Base-by-base conservation (phyloP, 2,113 vertebrate species). In the Dipodomys stephensi region DNA sequence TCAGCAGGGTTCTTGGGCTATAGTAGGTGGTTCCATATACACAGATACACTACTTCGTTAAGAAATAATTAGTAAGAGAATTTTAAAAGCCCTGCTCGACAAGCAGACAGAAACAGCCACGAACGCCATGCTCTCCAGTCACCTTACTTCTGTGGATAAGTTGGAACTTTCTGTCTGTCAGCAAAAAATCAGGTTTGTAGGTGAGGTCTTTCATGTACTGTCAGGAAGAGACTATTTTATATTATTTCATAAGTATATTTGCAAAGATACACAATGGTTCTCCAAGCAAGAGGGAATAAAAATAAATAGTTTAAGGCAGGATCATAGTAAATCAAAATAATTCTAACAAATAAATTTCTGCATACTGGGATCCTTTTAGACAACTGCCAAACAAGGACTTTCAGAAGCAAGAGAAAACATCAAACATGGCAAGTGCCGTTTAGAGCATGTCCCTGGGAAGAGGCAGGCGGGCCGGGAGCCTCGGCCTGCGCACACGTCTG, bases 121-220 rank as follows among this genome's bases (percentile, higher is more conserved):
- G 60, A 30, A 72, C 28, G 71, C 13, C 68, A 84, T 89, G 90
- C 79, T 78, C 49, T 46, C 82, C 2, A 77, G 7, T 72, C 8
- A 23, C 68, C 92, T 19, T 77, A 12, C 83, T 93, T 82, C 23
- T 83, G 2, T 73, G 25, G 91, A 27, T 88, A 80, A 90, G 81
- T 89, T 71, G 53, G 74, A 23, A n/a, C 53, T 78, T 71, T 88
- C 35, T 81, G 27, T 68, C 88, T 32, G 4, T 86, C 20, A 46
- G 53, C 67, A 83, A 89, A 87, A 96, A 81, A 60, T 46, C 77
- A 89, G 64, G 77, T 86, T 62, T 78, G 83, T n/a, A 91, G n/a
- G 83, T 77, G 32, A 89, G 57, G 19, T 62, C n/a, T 82, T 76
- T 6, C 35, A 67, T 35, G 39, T 32, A 95, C 92, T 89, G 23